Conservation (phyloP, 2,888 invertebrate species). For the Cephus runcator region DNA sequence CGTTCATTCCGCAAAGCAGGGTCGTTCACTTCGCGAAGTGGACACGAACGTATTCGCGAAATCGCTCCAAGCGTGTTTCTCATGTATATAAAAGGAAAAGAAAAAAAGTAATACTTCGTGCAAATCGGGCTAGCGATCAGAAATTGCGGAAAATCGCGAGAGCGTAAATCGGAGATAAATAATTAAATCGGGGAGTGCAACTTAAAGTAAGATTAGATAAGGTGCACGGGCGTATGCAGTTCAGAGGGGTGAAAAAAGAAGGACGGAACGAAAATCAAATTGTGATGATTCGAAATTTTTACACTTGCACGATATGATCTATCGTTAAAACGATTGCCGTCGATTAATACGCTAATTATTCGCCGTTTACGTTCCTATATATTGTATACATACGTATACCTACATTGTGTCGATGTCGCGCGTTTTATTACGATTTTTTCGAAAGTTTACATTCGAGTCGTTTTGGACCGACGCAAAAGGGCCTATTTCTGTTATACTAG, state of each 20-base stretch:
- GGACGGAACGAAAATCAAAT: conserved; percentile 8
- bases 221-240: neutral
- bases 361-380: conserved; percentile 1
- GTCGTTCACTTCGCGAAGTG: conserved; percentile 2
- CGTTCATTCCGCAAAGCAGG: neutral
- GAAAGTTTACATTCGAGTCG: neutral
- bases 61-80: neutral
- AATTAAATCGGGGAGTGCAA: neutral
- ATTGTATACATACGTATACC: neutral
- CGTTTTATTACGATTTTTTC: neutral
- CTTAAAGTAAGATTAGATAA: neutral
- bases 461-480: conserved; percentile 1
- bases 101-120: neutral
- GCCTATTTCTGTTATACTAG: conserved; percentile 5
- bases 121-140: conserved; percentile 1
- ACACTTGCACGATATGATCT: conserved; percentile 16
- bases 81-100: neutral
- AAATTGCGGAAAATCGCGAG: neutral
- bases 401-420: neutral
- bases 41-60: neutral
- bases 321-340: conserved; percentile 5
- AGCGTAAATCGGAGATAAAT: neutral
- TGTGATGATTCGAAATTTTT: conserved; percentile 32
- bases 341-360: conserved; percentile 1
- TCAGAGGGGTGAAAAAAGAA: neutral